phyloP scores from a whole-genome alignment of 2,113 vertebrate genomes.

The Gobius niger region DNA sequence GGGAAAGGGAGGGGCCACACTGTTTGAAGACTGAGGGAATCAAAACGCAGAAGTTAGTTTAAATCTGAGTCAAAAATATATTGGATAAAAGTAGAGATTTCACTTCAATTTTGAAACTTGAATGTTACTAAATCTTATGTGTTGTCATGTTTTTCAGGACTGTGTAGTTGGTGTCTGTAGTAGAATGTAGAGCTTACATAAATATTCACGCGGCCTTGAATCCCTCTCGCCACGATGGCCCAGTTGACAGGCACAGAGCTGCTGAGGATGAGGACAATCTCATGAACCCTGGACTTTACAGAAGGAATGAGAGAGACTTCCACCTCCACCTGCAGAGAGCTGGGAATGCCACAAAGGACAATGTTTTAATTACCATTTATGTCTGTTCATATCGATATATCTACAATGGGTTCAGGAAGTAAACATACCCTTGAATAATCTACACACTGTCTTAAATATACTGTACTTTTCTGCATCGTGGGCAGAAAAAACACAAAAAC shows the following conservation, averaged over 20 bases:
- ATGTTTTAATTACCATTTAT: background rate
- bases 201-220: slow-evolving; percentile 69
- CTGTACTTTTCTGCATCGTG: no score
- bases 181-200: slow-evolving; percentile 49
- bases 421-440: no score
- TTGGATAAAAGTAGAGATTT: no score
- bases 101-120: no score
- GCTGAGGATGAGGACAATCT: slow-evolving; percentile 74
- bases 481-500: no score
- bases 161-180: background rate
- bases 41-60: background rate
- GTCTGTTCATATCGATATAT: background rate
- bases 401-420: no score
- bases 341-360: slow-evolving; percentile 6
- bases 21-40: slow-evolving; percentile 72
- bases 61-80: no score
- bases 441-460: no score
- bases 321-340: slow-evolving; percentile 72
- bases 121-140: no score
- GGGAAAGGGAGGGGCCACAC: slow-evolving; percentile 69
- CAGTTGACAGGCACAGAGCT: slow-evolving; percentile 74
- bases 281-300: slow-evolving; percentile 38
- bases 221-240: slow-evolving; percentile 63
- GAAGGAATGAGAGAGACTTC: slow-evolving; percentile 68
- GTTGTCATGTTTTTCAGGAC: no score